Evolutionary conservation across 2,888 invertebrate species (phyloP).

Genomic region (Callimorpha dominula): DNA sequence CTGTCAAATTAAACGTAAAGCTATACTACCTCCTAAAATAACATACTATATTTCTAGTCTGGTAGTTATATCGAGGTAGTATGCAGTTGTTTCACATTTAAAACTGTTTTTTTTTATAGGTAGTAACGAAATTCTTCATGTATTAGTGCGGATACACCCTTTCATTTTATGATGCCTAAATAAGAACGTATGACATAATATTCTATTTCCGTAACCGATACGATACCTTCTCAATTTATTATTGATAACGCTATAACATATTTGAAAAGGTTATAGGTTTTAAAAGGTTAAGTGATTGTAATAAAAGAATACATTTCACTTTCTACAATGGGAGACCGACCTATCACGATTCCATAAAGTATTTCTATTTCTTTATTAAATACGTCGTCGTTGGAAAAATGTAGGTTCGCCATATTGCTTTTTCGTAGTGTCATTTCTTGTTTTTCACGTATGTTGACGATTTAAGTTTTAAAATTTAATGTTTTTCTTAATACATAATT

Average conservation of each 20-base stretch:
- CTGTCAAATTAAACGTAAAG: no score
- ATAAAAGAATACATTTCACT: not conserved
- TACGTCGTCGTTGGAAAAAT: not conserved
- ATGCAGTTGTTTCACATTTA: no score
- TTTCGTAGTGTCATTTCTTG: not conserved
- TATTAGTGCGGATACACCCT: no score
- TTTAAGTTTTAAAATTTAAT: not conserved
- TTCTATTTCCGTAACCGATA: not conserved
- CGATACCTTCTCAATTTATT: not conserved
- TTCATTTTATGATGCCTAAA: no score
- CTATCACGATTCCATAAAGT: slow-evolving; percentile 8
- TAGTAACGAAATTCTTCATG: no score
- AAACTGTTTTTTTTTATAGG: no score
- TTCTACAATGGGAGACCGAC: not conserved
- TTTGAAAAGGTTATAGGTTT: not conserved
- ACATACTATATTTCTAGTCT: no score
- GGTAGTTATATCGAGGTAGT: no score
- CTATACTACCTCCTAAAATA: no score
- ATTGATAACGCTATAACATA: not conserved
- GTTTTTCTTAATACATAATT: not conserved
- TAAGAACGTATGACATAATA: no score
- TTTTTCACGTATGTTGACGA: not conserved
- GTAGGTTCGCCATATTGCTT: not conserved
- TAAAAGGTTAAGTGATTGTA: not conserved
- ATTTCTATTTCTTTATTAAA: not conserved